These are phyloP conservation scores for Saturnia pavonia DNA, from an alignment of 2,888 invertebrate genomes.

Conservation along the genomic window DNA sequence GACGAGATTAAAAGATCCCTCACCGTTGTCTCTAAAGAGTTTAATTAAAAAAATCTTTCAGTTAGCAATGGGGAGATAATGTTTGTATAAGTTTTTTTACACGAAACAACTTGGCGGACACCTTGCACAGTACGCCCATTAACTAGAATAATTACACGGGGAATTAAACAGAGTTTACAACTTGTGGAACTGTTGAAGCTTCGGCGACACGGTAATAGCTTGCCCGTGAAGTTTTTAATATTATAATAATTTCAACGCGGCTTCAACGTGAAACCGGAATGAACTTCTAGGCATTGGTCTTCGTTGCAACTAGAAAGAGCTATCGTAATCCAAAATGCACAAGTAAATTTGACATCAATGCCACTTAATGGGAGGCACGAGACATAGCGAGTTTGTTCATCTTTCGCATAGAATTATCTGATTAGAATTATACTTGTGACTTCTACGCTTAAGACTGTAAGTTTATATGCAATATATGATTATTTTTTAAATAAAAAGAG, in stretches of 20 bases:
- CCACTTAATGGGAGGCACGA: too few relatives aligned
- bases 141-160: conserved; percentile 11
- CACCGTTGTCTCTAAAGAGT: neutral
- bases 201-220: neutral
- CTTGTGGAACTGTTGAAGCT: neutral
- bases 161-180: conserved; percentile 4
- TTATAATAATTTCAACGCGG: neutral
- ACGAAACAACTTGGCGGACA: neutral
- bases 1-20: conserved; percentile 13
- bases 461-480: too few relatives aligned
- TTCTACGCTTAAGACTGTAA: too few relatives aligned
- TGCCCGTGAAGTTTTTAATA: neutral
- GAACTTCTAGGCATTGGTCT: neutral
- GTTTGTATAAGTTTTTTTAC: neutral
- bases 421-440: too few relatives aligned
- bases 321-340: neutral
- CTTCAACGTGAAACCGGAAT: neutral
- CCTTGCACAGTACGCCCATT: neutral
- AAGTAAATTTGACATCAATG: too few relatives aligned
- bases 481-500: too few relatives aligned
- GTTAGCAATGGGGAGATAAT: neutral
- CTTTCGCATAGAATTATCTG: too few relatives aligned
- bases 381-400: too few relatives aligned
- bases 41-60: conserved; percentile 13
- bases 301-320: neutral